Evolutionary conservation across 1,140 invertebrate species (phyloP).

Genomic region (Diploscapter pachys): DNA sequence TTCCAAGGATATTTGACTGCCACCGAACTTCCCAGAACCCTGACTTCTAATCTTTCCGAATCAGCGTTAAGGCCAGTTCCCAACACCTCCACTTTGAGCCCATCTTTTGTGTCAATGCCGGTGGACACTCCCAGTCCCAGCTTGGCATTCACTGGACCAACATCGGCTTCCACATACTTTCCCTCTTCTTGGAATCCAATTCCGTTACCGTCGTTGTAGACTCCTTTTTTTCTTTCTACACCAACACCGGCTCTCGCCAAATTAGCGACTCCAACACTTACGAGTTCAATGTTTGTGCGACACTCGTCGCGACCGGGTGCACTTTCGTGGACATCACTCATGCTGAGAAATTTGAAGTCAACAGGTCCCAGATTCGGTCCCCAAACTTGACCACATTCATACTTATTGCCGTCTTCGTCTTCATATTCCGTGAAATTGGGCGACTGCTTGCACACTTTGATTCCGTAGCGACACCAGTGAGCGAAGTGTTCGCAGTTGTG

Average conservation of each 20-base stretch:
- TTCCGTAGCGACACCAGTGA: constrained; percentile 7
- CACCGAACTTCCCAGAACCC: too few species aligned
- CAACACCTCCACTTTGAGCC: constrained; percentile 3
- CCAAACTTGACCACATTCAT: constrained; percentile 5
- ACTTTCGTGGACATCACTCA: too few species aligned
- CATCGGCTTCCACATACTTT: constrained; percentile 3
- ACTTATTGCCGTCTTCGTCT: constrained; percentile 7
- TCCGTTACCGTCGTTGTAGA: constrained; percentile 5
- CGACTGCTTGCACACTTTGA: constrained; percentile 3
- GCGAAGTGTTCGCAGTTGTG: constrained; percentile 5
- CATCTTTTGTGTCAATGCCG: constrained; percentile 7
- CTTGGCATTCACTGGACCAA: constrained; percentile 7
- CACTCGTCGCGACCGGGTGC: too few species aligned
- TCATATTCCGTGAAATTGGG: constrained; percentile 3
- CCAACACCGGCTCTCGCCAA: constrained; percentile 4
- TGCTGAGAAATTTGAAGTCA: too few species aligned
- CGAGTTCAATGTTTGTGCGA: constrained; percentile 7
- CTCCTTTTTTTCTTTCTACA: not conserved
- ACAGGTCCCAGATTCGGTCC: constrained; percentile 6
- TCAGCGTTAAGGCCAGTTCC: constrained; percentile 5
- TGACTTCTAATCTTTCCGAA: constrained; percentile 7
- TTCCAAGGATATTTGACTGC: too few species aligned
- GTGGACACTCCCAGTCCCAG: not conserved
- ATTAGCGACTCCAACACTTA: constrained; percentile 7
- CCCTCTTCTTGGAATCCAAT: not conserved